Base-by-base conservation (phyloP, 1,140 invertebrate species). In the Aporrectodea caliginosa region DNA sequence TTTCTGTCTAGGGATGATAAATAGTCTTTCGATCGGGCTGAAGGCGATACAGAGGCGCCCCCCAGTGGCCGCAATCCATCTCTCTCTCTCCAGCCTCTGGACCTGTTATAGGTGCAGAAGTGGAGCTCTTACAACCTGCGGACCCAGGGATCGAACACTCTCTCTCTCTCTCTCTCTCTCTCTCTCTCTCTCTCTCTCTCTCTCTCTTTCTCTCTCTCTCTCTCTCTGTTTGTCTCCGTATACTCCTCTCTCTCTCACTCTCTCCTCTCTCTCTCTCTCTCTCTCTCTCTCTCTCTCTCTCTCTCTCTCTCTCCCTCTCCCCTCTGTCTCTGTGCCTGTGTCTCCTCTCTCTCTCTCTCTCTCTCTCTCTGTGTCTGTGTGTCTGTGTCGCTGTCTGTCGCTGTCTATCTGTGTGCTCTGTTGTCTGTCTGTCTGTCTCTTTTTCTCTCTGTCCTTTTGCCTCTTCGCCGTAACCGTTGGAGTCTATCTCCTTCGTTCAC, bases 111-210 rank as follows among this genome's bases (percentile, higher is more conserved):
- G n/a, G n/a, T n/a, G n/a, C n/a, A n/a, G n/a, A n/a, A n/a, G n/a
- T n/a, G n/a, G n/a, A n/a, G n/a, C n/a, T n/a, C n/a, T 58, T 22
- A 6, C 43, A 58, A 58, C 43, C 6, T 12, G 22, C 22, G 6
- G 43, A 58, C 43, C 6, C 6, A 58, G 6, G 6, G 43, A 58
- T 58, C 6, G 22, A 58, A 6, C 22, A 58, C 6, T 58, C 6
- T 6, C 6, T 22, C 6, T 22, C 43, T 58, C 43, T 58, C 43
- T 58, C 43, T 35, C 34, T 75, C 31, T 75, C 34, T 32, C 16
- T 75, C 34, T 75, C 34, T 75, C 16, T 34, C 30, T 75, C 34
- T 34, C 16, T 35, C 30, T 16, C 73, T 75, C 30, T 75, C 2
- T 32, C 34, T 35, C 16, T 75, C 73, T 72, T 32, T 72, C 27